Evolutionary conservation across 1,140 invertebrate genomes (phyloP), one percentile per base, ranked within the genome.

Genomic region (Maniola jurtina): DNA sequence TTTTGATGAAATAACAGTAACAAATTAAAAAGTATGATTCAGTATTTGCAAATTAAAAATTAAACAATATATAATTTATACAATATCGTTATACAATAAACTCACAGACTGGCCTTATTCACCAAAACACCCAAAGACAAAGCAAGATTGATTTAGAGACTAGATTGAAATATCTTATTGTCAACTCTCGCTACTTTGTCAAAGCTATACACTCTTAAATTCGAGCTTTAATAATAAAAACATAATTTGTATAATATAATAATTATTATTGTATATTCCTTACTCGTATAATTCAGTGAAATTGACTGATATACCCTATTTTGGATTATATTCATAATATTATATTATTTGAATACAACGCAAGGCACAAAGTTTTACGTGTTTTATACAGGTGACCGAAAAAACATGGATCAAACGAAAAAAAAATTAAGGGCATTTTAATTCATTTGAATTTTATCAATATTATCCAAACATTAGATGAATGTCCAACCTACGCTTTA

Each of bases 251-350:
- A 84, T 81, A 81, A 76, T 77, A 57, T 57, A 57, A 55, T 45
- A 45, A 45, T 45, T 13, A 40, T 54, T 67, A 70, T 77, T 80
- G 67, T 79, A 80, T 83, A 81, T 61, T 50, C 79, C 70, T 76
- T 77, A 86, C 63, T 77, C 66, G 61, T 81, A 81, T 78, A 87
- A 73, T 81, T 83, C 82, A 80, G 80, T 81, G 77, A 83, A 89
- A 89, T 89, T 89, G 87, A 89, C 87, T 81, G 83, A 74, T 68
- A 83, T 88, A 84, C 81, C 81, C 80, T 87, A 84, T 76, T 81
- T 79, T 78, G 75, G 71, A 76, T 83, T 77, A 74, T 75, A 82
- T 75, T 69, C 62, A 76, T 77, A 69, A 76, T 77, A 77, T 70
- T 40, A 62, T 35, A 52, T 50, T 77, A 48, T 54, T 77, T 80